phyloP scores from a whole-genome alignment of 64 coral and sea anemone species.

The Pocillopora damicornis region DNA sequence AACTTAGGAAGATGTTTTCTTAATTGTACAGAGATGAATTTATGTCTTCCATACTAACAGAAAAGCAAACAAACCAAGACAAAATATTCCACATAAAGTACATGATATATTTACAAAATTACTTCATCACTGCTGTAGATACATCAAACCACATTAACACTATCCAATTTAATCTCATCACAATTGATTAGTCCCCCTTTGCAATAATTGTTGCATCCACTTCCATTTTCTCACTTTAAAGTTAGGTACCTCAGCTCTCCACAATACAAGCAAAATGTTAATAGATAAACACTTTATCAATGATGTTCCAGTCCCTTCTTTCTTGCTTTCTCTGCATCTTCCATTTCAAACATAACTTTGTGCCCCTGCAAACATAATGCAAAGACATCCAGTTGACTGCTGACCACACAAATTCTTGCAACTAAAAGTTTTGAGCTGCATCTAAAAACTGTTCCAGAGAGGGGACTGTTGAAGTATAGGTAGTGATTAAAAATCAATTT shows the following conservation, averaged over 20 bases:
- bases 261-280: not conserved
- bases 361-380: slow-evolving; percentile 20
- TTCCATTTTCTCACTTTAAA: slow-evolving; percentile 2
- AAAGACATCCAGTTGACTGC: not conserved
- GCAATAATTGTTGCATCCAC: not conserved
- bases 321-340: slow-evolving; percentile 27
- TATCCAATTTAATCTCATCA: not conserved
- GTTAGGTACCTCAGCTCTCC: not conserved
- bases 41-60: not conserved
- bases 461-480: not conserved
- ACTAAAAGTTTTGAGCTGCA: not conserved
- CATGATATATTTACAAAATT: slow-evolving; percentile 15
- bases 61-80: not conserved
- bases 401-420: too few species aligned
- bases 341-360: slow-evolving; percentile 27
- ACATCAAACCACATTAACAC: not conserved
- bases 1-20: not conserved
- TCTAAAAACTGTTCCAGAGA: not conserved
- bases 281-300: not conserved
- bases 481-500: too few species aligned
- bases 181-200: not conserved
- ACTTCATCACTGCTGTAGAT: not conserved
- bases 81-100: not conserved
- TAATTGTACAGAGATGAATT: not conserved
- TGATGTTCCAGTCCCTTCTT: not conserved